Evolutionary conservation across 2,888 invertebrate species (phyloP), one percentile per base, ranked within the genome.

Genomic region (Ophion ellenae): DNA sequence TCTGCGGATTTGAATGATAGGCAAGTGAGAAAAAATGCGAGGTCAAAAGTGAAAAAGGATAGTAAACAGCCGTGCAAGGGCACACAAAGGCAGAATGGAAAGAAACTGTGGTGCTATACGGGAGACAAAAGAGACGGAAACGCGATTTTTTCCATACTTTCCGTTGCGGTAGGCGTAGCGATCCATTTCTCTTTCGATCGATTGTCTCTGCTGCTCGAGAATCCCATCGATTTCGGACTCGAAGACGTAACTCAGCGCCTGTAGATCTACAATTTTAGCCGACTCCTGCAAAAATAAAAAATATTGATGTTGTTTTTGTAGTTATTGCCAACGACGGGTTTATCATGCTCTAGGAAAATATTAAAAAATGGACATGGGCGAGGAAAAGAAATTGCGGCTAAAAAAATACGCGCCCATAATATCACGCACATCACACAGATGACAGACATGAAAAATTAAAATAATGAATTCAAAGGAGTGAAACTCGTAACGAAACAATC

Each of bases 151-250:
- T 76, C 95, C 95, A 89, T 95, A 95, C 81, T 94, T 94, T 82
- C 96, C 96, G 79, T 94, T 94, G 2, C 96, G 96, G 94, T 96
- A 96, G 77, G 94, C 94, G 91, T 96, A 96, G 89, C 95, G 95
- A 64, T 94, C 94, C 95, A 96, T 95, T 91, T 96, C 96, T 82
- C 93, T 93, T 47, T 94, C 94, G 69, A 96, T 95, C 79, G 94
- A 92, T 69, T 91, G 93, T 85, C 96, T 94, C 91, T 96, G 96
- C 83, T 95, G 94, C 84, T 95, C 94, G 81, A 97, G 93, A 71
- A 96, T 95, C 90, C 96, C 95, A 88, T 95, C 94, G 89, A 96
- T 95, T 89, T 95, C 95, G 81, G 94, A 84, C 10, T 89, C 83
- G 2, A 92, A 91, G 3, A 89, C 87, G 90, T 93, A 92, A 57